Conservation (phyloP, 2,888 invertebrate species). For the Hirtodrosophila confusa region DNA sequence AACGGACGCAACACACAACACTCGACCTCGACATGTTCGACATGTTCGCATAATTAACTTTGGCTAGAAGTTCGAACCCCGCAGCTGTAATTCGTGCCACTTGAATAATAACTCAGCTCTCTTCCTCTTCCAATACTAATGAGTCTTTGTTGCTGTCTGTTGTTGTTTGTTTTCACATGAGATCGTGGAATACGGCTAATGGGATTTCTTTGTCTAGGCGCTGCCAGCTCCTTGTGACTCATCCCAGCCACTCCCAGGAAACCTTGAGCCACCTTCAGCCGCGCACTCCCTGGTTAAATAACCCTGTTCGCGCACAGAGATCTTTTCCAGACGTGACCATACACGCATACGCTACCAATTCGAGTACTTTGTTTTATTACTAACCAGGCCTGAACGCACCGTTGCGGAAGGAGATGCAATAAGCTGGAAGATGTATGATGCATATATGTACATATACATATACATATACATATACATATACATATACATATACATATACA, state of each 20-base stretch:
- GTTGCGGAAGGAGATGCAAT: too few species aligned
- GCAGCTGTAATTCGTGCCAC: conserved; percentile 44
- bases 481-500: too few species aligned
- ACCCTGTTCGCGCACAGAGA: conserved; percentile 30
- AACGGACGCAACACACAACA: conserved; percentile 28
- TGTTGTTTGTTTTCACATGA: conserved; percentile 1
- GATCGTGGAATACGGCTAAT: neutral
- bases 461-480: too few species aligned
- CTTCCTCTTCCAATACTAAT: conserved; percentile 24
- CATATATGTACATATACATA: too few species aligned
- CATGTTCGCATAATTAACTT: conserved; percentile 33
- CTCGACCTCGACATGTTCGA: conserved; percentile 38
- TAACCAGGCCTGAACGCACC: too few species aligned
- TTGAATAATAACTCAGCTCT: conserved; percentile 26
- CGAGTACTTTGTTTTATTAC: neutral
- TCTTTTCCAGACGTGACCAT: conserved; percentile 18
- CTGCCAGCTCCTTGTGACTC: conserved; percentile 32
- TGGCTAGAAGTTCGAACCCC: conserved; percentile 18
- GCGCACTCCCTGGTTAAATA: conserved; percentile 23
- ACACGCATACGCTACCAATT: neutral
- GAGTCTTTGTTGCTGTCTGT: neutral
- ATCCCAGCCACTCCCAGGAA: conserved; percentile 36
- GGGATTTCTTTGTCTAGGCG: conserved; percentile 39
- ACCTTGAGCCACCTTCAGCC: conserved; percentile 24
- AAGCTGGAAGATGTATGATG: too few species aligned